A percentile compares a stretch with the other conserved stretches of the same genome.
Conservation (phyloP, 2,888 invertebrate species). For the Hesperia comma region DNA sequence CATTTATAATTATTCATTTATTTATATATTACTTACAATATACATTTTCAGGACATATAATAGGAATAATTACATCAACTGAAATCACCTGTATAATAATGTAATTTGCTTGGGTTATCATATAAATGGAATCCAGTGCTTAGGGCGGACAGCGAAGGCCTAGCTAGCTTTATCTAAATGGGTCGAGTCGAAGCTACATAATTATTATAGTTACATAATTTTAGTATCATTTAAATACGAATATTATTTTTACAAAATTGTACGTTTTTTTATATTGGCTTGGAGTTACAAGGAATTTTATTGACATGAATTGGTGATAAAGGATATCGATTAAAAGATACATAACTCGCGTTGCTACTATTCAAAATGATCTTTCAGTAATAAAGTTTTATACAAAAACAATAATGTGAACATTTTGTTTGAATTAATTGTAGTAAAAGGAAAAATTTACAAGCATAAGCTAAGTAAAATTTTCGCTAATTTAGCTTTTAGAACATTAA, state of each 20-base stretch:
- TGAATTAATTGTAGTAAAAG: no score
- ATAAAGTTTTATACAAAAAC: no score
- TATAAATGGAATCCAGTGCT: constrained; percentile 25
- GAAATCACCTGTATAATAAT: constrained; percentile 18
- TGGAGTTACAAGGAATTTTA: constrained; percentile 31
- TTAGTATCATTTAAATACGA: neutral
- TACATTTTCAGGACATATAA: neutral
- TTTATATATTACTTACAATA: neutral
- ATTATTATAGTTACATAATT: neutral
- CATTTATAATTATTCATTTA: neutral
- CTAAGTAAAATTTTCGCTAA: no score
- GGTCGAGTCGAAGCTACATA: constrained; percentile 6
- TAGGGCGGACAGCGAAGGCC: constrained; percentile 28
- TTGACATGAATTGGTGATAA: no score
- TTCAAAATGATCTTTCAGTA: no score
- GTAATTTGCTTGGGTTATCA: constrained; percentile 36
- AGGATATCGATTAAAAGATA: neutral
- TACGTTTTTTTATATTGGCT: constrained; percentile 30
- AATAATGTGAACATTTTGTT: no score
- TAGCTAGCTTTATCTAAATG: constrained; percentile 36
- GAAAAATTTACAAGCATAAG: no score
- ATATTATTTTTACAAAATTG: constrained; percentile 11
- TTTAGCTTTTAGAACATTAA: no score
- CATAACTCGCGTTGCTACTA: no score
- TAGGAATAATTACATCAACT: neutral